Conservation (phyloP, 2,113 vertebrate genomes). For the Esox niger region DNA sequence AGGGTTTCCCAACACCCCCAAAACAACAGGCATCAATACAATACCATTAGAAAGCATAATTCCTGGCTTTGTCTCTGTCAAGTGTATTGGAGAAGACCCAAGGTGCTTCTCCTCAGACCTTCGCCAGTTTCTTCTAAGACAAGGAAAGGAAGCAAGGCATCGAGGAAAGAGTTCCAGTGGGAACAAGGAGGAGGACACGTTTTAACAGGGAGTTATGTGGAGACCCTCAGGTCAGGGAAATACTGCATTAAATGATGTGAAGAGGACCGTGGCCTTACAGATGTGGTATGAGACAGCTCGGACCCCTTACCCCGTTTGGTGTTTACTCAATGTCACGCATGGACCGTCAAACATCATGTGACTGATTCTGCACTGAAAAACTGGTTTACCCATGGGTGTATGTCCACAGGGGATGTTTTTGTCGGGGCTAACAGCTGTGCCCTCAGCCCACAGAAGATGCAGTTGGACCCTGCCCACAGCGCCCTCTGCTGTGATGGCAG, state of each 20-base stretch:
- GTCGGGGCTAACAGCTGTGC: conserved; percentile 1
- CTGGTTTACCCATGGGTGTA: background rate
- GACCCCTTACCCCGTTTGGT: conserved; percentile 1
- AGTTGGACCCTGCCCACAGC: too few relatives aligned
- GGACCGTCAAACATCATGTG: too few relatives aligned
- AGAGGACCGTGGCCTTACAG: background rate
- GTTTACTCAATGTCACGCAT: background rate
- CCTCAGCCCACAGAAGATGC: background rate
- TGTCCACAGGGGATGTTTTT: background rate
- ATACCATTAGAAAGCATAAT: background rate
- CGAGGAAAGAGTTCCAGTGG: too few relatives aligned
- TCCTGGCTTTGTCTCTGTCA: too few relatives aligned
- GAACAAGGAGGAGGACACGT: background rate
- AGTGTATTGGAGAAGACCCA: too few relatives aligned
- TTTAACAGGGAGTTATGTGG: background rate
- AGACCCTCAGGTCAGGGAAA: background rate
- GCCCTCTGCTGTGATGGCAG: too few relatives aligned
- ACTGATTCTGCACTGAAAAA: background rate
- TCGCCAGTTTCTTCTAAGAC: too few relatives aligned
- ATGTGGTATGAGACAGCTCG: background rate
- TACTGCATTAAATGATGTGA: background rate
- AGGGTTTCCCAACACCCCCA: background rate
- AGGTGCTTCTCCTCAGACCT: too few relatives aligned
- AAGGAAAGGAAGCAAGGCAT: too few relatives aligned
- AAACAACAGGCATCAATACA: background rate